A percentile compares a stretch with the other conserved stretches of the same genome.
phyloP scores from a whole-genome alignment of 2,113 vertebrate genomes.

The Hippocampus comes region DNA sequence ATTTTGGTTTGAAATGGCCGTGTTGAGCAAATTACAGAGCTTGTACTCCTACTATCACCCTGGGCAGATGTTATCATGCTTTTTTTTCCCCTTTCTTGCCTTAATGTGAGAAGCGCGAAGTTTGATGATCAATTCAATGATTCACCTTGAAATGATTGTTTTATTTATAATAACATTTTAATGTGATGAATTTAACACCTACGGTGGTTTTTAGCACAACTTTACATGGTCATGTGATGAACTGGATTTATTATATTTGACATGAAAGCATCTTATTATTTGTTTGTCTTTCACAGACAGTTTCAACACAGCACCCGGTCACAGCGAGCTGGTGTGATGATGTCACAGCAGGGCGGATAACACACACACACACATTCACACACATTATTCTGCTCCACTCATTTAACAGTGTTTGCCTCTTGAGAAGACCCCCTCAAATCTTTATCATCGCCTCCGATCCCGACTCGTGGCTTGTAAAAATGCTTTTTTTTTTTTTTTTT shows the following conservation, averaged over 20 bases:
- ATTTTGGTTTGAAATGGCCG: no score
- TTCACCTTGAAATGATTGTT: no score
- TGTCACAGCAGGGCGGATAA: neutral
- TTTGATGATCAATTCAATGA: no score
- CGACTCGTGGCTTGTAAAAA: constrained; percentile 46
- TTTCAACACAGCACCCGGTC: constrained; percentile 56
- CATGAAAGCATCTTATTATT: neutral
- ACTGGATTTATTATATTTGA: neutral
- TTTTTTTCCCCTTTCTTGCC: no score
- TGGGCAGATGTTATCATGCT: no score
- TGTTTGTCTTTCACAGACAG: constrained; percentile 43
- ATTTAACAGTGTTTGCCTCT: constrained; percentile 55
- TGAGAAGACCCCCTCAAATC: constrained; percentile 33
- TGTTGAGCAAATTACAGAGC: no score
- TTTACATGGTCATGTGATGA: no score
- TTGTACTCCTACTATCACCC: no score
- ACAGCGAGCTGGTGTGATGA: constrained; percentile 63
- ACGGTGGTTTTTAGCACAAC: no score
- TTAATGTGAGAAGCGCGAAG: no score
- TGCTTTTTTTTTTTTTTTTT: constrained; percentile 34
- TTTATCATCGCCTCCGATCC: constrained; percentile 7
- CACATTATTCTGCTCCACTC: constrained; percentile 2
- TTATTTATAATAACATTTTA: no score
- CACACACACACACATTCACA: constrained; percentile 3
- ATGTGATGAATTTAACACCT: no score